Base-by-base conservation (phyloP, 2,113 vertebrate species). In the Amphiprion percula region DNA sequence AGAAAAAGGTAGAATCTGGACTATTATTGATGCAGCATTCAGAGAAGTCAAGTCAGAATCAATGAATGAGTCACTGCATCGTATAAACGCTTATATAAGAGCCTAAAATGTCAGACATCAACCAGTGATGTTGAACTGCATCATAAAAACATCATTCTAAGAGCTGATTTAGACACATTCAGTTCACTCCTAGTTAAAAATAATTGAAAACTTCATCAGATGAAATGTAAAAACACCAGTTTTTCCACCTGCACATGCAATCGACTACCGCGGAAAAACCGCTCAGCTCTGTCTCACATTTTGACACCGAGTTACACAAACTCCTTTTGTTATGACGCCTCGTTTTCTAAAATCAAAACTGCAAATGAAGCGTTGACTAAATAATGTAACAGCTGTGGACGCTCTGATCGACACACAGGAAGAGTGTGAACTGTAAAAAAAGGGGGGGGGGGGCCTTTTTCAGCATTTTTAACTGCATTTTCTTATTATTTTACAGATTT, bases 21-120 rank as follows among this genome's bases (percentile, higher is more conserved):
- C 52, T 68, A 54, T 86, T 79, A 3, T 26, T 76, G 74, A 84
- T 79, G 67, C 80, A 61, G 46, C 59, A 71, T 80, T 74, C 58
- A 50, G 68, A 62, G 6, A 33, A 49, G 53, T 65, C 23, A 19
- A 50, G 55, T 68, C 59, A 16, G 65, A 68, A 76, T 79, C 62
- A 59, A 46, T 65, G 74, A 56, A 59, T 64, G 61, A 70, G 49
- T 84, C 83, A 62, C 59, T 21, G 56, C 55, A 37, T 39, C 24
- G 10, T 58, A 30, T 44, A 56, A 24, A 53, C 8, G 55, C 65
- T 7, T n/a, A 33, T 64, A 9, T 23, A 10, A 56, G 1, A 0
- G 7, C 10, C 10, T 50, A 58, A 54, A 54, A 59, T 28, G 50
- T 74, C 19, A 55, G 39, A 73, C 54, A 59, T 23, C 12, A 60